Percentiles rank a stretch among this genome's conserved stretches.
phyloP scores from a whole-genome alignment of 2,113 vertebrate genomes.

The Sceloporus undulatus region DNA sequence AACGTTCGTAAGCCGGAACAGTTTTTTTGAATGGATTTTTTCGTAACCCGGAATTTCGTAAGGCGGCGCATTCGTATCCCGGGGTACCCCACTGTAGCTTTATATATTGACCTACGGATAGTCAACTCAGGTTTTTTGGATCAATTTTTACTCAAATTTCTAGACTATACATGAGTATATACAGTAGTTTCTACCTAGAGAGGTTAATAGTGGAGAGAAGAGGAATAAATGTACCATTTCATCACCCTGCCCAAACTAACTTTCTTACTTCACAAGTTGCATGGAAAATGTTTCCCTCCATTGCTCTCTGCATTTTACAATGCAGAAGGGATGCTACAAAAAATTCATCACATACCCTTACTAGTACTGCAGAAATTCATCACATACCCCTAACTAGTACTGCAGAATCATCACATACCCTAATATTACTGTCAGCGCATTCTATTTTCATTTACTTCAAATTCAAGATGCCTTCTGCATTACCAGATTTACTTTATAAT shows the following conservation, averaged over 20 bases:
- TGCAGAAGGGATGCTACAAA: neutral
- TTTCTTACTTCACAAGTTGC: neutral
- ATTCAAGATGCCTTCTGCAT: constrained; percentile 22
- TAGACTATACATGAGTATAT: too few relatives aligned
- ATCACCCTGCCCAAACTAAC: neutral
- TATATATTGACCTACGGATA: too few relatives aligned
- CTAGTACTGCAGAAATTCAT: neutral
- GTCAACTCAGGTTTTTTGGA: too few relatives aligned
- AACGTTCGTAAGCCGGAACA: too few relatives aligned
- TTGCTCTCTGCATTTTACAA: neutral
- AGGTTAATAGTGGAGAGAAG: neutral
- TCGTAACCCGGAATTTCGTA: too few relatives aligned
- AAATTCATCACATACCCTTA: neutral
- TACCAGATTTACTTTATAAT: neutral
- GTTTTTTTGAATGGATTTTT: too few relatives aligned
- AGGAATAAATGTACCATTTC: neutral
- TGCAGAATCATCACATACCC: neutral
- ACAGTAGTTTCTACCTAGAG: neutral
- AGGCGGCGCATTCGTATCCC: too few relatives aligned
- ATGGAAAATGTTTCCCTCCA: neutral
- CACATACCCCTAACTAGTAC: neutral
- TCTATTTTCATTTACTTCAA: neutral
- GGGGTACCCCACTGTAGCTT: too few relatives aligned
- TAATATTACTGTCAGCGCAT: constrained; percentile 29
- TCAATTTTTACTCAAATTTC: too few relatives aligned